phyloP scores from a whole-genome alignment of 2,888 invertebrate species.

The Coenonympha arcania region DNA sequence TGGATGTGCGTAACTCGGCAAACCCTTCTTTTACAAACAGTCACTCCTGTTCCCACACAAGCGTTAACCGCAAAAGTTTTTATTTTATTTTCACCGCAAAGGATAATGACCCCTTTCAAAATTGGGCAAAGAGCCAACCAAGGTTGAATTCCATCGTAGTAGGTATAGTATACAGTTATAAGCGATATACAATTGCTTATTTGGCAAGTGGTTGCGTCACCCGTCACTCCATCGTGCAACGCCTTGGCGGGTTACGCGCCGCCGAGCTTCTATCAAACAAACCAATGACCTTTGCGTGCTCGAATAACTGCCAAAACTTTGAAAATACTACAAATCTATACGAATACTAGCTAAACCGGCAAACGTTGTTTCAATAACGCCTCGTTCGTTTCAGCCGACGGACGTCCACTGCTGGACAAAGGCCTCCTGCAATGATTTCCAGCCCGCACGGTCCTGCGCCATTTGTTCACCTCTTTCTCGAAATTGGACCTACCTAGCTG shows the following conservation, averaged over 20 bases:
- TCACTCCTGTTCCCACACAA: too few species aligned
- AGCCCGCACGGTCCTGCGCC: too few species aligned
- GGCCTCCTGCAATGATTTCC: too few species aligned
- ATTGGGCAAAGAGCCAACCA: conserved; percentile 23
- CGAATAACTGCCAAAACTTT: background rate
- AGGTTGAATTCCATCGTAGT: conserved; percentile 21
- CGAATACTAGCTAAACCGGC: too few species aligned
- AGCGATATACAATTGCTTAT: conserved; percentile 18
- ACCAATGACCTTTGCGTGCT: conserved; percentile 6
- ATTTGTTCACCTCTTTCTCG: too few species aligned
- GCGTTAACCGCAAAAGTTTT: background rate
- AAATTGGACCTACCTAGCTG: too few species aligned
- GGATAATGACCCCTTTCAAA: conserved; percentile 26
- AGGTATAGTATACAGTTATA: conserved; percentile 20
- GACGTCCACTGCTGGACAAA: too few species aligned
- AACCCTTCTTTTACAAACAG: too few species aligned
- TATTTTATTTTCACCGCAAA: conserved; percentile 15
- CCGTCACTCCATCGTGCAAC: conserved; percentile 15
- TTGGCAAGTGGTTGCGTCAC: conserved; percentile 21
- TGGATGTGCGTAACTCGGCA: too few species aligned
- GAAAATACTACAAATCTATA: too few species aligned
- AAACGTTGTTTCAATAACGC: too few species aligned
- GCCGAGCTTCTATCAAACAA: conserved; percentile 3
- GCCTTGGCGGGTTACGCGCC: conserved; percentile 20
- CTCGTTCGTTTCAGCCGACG: too few species aligned